Base-by-base conservation (phyloP, 2,113 vertebrate genomes). In the Amblyopsis rosae region DNA sequence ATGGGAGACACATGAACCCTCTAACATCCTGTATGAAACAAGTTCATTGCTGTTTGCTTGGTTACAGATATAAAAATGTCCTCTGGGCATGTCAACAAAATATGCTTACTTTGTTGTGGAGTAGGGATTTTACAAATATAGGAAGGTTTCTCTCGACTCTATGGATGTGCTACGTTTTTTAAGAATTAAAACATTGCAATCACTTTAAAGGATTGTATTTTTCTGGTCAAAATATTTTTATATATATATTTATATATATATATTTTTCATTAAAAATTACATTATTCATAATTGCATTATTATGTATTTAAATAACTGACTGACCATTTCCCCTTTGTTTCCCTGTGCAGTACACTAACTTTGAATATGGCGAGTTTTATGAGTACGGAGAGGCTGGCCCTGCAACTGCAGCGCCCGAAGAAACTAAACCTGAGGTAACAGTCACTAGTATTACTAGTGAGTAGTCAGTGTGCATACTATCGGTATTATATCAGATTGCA, bases 351-450 rank as follows among this genome's bases (percentile, higher is more conserved):
- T 96, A 97, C 81, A 81, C 89, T 87, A 90, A 94, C 68, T 96
- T 96, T 92, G 95, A 96, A 62, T 96, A 96, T 55, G 93, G 92
- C 91, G 95, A 95, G 2, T 56, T 69, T 84, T 98, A 98, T 94
- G 96, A 98, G 77, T 97, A 97, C 94, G 91, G 91, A 91, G 93
- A 92, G 72, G 84, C 94, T 92, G 90, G 93, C 90, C 91, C 93
- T 90, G 94, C 93, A 9, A 72, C 84, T 85, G 86, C 94, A 82
- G 88, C 96, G 76, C 92, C 93, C 0, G 93, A 94, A 89, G 92
- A 88, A 89, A 83, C 89, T 76, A 75, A 93, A 89, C 82, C 92
- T 16, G 94, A 98, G 96, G 96, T 98, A 97, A 95, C 81, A 55
- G 15, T 5, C 47, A 79, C 54, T 46, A 69, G 70, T 3, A 72